phyloP scores from a whole-genome alignment of 30 jellyfish, hydroid and myxozoan species.

The Pseudorhiza aurosa region DNA sequence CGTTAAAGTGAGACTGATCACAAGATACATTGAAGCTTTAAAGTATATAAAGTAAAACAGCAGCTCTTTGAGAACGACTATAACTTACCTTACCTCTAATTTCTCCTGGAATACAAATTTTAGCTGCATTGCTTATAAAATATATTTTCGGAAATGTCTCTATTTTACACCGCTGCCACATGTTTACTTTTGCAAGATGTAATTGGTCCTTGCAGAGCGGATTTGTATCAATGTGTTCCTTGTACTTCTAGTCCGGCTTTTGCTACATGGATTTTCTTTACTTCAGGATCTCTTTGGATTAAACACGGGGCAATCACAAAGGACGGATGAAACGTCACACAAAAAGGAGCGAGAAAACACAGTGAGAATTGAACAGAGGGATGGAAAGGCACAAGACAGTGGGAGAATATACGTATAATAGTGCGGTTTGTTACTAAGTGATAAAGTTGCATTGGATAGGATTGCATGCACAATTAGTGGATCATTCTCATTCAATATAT shows the following conservation, averaged over 20 bases:
- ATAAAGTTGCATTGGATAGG: neutral
- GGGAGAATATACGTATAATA: neutral
- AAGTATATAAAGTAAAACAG: too few relatives aligned
- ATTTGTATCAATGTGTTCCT: too few relatives aligned
- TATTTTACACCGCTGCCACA: too few relatives aligned
- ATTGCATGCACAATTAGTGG: slow-evolving; percentile 1
- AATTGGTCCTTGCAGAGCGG: too few relatives aligned
- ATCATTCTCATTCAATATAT: neutral
- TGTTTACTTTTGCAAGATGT: too few relatives aligned
- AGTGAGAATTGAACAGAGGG: neutral
- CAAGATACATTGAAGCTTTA: too few relatives aligned
- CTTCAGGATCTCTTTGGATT: neutral
- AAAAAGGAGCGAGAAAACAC: neutral
- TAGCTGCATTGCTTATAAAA: too few relatives aligned
- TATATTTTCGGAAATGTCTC: too few relatives aligned
- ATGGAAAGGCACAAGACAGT: neutral
- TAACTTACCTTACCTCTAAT: too few relatives aligned
- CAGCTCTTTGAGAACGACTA: too few relatives aligned
- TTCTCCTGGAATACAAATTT: too few relatives aligned
- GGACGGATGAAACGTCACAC: neutral
- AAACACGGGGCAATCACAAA: neutral
- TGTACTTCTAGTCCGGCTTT: neutral
- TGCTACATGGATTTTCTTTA: neutral
- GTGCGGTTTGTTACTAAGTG: slow-evolving; percentile 4
- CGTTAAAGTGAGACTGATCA: too few relatives aligned